Evolutionary conservation across 1,140 invertebrate species (phyloP).

Genomic region (Papilio polyxenes): DNA sequence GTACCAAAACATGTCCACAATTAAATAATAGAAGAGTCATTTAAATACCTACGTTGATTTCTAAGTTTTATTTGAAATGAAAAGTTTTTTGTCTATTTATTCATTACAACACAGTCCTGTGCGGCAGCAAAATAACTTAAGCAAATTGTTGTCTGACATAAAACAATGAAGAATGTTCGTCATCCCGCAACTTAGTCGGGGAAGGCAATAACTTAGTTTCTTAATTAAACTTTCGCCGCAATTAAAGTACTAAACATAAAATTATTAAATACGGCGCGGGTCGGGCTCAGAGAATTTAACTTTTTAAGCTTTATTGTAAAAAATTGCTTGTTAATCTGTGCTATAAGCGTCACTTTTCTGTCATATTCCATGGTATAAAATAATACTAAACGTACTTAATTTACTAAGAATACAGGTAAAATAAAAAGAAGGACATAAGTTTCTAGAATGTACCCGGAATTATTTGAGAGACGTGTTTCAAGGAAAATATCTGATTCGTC

Average conservation of each 20-base stretch:
- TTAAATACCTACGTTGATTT: not conserved
- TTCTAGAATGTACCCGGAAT: not conserved
- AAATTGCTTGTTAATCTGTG: not conserved
- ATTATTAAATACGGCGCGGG: not conserved
- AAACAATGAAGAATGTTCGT: constrained; percentile 24
- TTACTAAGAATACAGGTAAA: not conserved
- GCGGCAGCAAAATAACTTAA: constrained; percentile 1
- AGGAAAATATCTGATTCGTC: not conserved
- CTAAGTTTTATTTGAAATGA: not conserved
- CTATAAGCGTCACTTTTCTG: not conserved
- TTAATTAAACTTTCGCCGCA: constrained; percentile 5
- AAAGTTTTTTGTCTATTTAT: not conserved
- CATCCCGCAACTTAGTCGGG: not conserved
- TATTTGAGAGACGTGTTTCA: not conserved
- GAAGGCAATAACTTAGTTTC: constrained; percentile 17
- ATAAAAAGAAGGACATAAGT: not conserved
- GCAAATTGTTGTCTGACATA: constrained; percentile 11
- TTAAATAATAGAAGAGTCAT: too few species aligned
- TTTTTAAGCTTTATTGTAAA: not conserved
- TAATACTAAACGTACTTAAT: too few species aligned
- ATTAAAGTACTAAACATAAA: constrained; percentile 15
- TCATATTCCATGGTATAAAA: too few species aligned
- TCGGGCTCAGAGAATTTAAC: not conserved
- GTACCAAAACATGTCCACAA: too few species aligned
- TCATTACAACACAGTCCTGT: not conserved